Percentiles rank a stretch among this genome's conserved stretches.
Conservation (phyloP, 2,888 invertebrate genomes). For the Ornithoptera priamus region DNA sequence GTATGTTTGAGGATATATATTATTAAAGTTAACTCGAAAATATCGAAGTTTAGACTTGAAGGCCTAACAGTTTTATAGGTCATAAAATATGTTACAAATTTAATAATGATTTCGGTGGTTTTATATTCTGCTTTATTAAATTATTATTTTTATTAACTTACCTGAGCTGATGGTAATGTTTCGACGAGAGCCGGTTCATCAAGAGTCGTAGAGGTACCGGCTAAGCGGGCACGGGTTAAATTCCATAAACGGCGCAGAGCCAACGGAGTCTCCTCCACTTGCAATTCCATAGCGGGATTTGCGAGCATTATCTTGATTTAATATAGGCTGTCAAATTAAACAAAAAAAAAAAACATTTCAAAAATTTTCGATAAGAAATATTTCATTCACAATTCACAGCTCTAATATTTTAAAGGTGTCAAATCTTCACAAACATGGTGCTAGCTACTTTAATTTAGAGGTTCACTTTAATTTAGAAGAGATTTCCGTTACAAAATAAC, state of each 20-base stretch:
- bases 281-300: slow-evolving; percentile 79
- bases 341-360: not conserved
- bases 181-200: slow-evolving; percentile 67
- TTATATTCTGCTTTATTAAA: not conserved
- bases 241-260: slow-evolving; percentile 76
- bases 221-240: slow-evolving; percentile 71
- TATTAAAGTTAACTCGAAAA: too few relatives aligned
- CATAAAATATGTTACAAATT: too few relatives aligned
- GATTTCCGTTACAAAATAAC: too few relatives aligned
- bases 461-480: too few relatives aligned
- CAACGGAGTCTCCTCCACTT: slow-evolving; percentile 72
- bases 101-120: too few relatives aligned
- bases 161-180: slow-evolving; percentile 69
- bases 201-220: slow-evolving; percentile 69
- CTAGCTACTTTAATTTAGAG: too few relatives aligned
- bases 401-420: too few relatives aligned
- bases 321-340: not conserved
- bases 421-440: too few relatives aligned
- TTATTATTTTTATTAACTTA: slow-evolving; percentile 39
- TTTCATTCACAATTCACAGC: not conserved
- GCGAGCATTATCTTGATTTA: slow-evolving; percentile 61
- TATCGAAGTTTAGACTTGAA: too few relatives aligned
- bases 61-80: too few relatives aligned
- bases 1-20: too few relatives aligned
- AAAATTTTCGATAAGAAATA: not conserved